Base-by-base conservation (phyloP, 1,140 invertebrate species). In the Procambarus virginalis region DNA sequence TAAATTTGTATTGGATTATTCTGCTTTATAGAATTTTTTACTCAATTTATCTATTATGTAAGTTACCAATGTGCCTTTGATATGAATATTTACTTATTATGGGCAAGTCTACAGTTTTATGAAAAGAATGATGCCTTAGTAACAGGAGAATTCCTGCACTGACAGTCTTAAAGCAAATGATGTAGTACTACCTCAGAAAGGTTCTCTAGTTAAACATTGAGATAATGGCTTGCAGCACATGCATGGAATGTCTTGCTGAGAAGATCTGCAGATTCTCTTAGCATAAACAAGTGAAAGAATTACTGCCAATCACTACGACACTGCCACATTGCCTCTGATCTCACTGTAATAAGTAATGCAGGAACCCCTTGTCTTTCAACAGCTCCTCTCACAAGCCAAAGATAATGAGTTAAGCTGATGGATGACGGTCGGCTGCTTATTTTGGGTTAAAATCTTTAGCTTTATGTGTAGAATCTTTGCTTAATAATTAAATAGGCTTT, bases 291-390 rank as follows among this genome's bases (percentile, higher is more conserved):
- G n/a, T 73, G n/a, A 34, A 73, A 73, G 22, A 6, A 73, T 10
- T 22, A 73, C 49, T 86, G 73, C 75, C 76, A 78, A 78, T 45
- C 55, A 80, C 20, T 68, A 60, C 14, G 51, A 49, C 85, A 86
- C 85, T 86, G 85, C 85, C 85, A 86, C 58, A 22, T 78, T 86
- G 84, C 85, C 85, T 86, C 85, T 79, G 85, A 86, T 86, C 85
- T 86, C 85, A 86, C 60, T 80, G 68, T 80, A 51, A 85, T 70
- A 20, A 60, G 84, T 85, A 77, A 58, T 64, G 84, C 75, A 85
- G 84, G 73, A 80, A 77, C 84, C 73, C 51, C 49, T 45, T 77
- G 73, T 85, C 84, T 77, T 85, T 85, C 84, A 85, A 73, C 70
- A 20, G 70, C 73, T 58, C 73, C 17, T 77, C 73, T 85, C 84